phyloP scores from a whole-genome alignment of 2,797 vertebrate species.

The Kryptopterus vitreolus region DNA sequence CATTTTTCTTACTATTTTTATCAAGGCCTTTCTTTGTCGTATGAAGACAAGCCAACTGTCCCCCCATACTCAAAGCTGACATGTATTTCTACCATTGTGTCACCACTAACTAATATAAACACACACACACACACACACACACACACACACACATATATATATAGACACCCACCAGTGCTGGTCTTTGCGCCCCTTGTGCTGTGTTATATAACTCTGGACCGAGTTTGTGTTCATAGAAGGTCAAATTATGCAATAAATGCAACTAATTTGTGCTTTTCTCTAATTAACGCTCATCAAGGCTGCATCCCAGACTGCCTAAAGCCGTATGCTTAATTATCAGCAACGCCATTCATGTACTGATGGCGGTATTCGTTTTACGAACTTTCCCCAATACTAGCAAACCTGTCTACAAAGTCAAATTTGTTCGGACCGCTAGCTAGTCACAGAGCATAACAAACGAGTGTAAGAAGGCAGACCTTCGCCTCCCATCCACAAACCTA shows the following conservation, averaged over 20 bases:
- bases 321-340: not conserved
- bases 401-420: not conserved
- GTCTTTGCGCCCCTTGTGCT: not conserved
- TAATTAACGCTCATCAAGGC: not conserved
- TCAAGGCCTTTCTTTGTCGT: not conserved
- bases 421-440: no score
- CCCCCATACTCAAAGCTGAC: not conserved
- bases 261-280: not conserved
- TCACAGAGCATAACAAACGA: no score
- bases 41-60: no score
- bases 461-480: no score
- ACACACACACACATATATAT: conserved; percentile 1
- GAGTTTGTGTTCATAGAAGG: not conserved
- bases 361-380: no score
- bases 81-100: not conserved
- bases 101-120: not conserved
- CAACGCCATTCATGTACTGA: not conserved
- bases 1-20: not conserved
- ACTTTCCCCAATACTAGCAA: not conserved
- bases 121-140: not conserved
- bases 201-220: not conserved
- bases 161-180: not conserved
- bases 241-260: not conserved
- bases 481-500: no score
- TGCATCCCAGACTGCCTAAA: not conserved